phyloP scores from a whole-genome alignment of 2,797 vertebrate species.

The Saxicola maurus region DNA sequence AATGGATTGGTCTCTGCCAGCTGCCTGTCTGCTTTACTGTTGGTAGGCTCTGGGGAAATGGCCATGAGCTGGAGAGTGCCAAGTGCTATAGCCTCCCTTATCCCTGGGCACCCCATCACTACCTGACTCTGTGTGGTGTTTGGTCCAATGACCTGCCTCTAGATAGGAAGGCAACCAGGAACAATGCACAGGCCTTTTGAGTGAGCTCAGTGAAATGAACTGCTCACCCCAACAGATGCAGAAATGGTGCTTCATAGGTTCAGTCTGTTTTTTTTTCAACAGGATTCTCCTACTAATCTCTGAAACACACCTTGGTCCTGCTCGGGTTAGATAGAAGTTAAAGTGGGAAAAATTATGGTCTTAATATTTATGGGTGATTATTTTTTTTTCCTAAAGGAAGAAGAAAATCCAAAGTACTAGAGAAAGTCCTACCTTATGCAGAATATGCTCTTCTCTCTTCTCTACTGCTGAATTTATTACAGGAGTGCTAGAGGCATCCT shows the following conservation, averaged over 20 bases:
- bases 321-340: background rate
- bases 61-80: fast-evolving
- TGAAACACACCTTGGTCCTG: background rate
- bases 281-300: background rate
- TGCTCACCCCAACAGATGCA: background rate
- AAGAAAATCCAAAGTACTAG: background rate
- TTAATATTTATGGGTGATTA: background rate
- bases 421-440: constrained; percentile 21
- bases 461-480: constrained; percentile 19
- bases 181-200: background rate
- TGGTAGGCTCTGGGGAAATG: background rate
- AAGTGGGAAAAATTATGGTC: background rate
- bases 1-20: background rate
- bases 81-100: fast-evolving
- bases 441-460: constrained; percentile 27
- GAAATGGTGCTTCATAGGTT: background rate
- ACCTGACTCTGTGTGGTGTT: background rate
- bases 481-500: background rate
- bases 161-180: background rate
- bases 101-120: background rate
- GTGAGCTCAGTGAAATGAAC: background rate
- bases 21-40: background rate
- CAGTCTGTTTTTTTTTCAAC: background rate
- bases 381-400: background rate
- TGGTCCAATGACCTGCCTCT: fast-evolving